Conservation (phyloP, 2,888 invertebrate genomes). For the Pyrocoelia pectoralis region DNA sequence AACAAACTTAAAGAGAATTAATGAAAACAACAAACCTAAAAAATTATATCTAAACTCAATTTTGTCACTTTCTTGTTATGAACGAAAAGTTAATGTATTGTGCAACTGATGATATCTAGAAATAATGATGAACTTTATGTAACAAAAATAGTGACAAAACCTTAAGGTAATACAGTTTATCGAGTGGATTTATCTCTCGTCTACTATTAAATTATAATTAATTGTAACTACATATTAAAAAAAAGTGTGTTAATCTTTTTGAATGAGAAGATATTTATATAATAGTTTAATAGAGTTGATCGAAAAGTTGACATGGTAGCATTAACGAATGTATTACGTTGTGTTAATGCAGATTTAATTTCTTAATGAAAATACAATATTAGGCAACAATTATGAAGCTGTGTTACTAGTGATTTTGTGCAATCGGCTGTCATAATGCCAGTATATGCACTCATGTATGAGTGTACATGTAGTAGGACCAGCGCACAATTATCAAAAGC, state of each 20-base stretch:
- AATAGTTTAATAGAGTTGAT: slow-evolving; percentile 23
- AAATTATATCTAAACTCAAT: slow-evolving; percentile 46
- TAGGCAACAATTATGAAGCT: slow-evolving; percentile 36
- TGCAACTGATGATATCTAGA: neutral
- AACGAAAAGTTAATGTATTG: slow-evolving; percentile 5
- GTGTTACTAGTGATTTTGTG: slow-evolving; percentile 47
- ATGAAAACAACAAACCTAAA: slow-evolving; percentile 36
- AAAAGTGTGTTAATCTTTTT: slow-evolving; percentile 30
- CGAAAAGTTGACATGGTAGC: slow-evolving; percentile 37
- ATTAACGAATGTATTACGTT: too few relatives aligned
- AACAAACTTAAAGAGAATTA: slow-evolving; percentile 40
- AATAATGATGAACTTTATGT: neutral
- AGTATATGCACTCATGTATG: slow-evolving; percentile 51
- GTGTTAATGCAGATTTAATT: too few relatives aligned
- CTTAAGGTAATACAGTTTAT: slow-evolving; percentile 10
- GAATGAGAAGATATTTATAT: slow-evolving; percentile 6
- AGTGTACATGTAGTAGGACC: slow-evolving; percentile 50
- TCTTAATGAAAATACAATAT: neutral
- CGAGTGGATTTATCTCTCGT: too few relatives aligned
- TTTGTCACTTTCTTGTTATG: slow-evolving; percentile 28
- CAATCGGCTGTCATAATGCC: slow-evolving; percentile 52
- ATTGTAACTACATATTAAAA: slow-evolving; percentile 15
- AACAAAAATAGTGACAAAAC: slow-evolving; percentile 19
- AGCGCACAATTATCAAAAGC: slow-evolving; percentile 55
- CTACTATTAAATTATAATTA: neutral